Percentiles rank a stretch among this genome's conserved stretches.
phyloP scores from a whole-genome alignment of 2,797 vertebrate genomes.

The Periparus ater region DNA sequence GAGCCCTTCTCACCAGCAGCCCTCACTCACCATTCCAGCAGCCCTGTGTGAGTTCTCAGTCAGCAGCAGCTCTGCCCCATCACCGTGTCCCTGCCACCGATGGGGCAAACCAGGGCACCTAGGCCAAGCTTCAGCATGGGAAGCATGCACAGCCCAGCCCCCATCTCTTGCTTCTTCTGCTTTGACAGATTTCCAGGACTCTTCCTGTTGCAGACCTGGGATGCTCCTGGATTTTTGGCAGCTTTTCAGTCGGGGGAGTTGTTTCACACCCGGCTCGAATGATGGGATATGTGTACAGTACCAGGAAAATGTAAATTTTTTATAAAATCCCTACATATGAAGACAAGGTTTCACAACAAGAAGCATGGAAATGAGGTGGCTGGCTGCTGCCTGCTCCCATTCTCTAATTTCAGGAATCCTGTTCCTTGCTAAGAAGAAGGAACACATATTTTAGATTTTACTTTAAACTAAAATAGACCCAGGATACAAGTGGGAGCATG shows the following conservation, averaged over 20 bases:
- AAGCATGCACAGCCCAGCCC: fast-evolving
- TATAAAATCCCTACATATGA: background rate
- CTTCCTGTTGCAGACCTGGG: background rate
- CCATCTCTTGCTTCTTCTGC: background rate
- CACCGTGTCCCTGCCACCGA: fast-evolving
- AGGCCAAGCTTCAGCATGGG: background rate
- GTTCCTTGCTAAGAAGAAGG: background rate
- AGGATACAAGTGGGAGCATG: background rate
- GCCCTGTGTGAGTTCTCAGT: background rate
- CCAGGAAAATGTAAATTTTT: background rate
- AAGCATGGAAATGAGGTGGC: background rate
- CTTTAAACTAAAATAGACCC: constrained; percentile 25
- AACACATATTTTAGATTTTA: background rate
- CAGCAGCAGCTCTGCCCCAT: background rate
- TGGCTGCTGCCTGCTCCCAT: background rate
- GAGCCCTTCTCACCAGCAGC: background rate
- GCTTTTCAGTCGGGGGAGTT: background rate
- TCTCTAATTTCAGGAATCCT: background rate
- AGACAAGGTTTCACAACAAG: background rate
- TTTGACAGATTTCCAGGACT: constrained; percentile 5
- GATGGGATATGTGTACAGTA: background rate
- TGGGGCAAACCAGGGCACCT: background rate
- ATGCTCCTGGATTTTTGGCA: constrained; percentile 37
- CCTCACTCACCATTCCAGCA: background rate
- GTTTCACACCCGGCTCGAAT: background rate